Evolutionary conservation across 2,888 invertebrate genomes (phyloP), one percentile per base, ranked within the genome.

Genomic region (Mamestra brassicae): DNA sequence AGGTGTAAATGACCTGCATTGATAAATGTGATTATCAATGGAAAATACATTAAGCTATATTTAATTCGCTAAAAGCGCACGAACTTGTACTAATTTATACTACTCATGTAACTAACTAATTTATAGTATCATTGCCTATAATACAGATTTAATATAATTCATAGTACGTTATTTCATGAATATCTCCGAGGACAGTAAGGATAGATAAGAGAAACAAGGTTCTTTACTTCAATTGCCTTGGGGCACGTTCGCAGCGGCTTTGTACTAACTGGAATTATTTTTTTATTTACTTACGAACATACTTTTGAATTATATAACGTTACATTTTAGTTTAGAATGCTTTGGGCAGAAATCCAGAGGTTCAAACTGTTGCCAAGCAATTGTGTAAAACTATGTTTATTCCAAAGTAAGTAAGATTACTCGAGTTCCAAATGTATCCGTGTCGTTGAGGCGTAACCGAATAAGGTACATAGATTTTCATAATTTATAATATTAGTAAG

Each of bases 221-320:
- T 80, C 71, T 85, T 80, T 76, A 79, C 82, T 84, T 71, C 73
- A 66, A 82, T 77, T 80, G 78, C 87, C 85, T 60, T 69, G 58
- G 78, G 86, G 85, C 71, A 71, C 54, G 66, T 73, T 76, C 68
- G 61, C 57, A 50, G 57, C 42, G 69, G 73, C 69, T 86, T 79
- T 80, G 68, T 80, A 77, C 50, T 71, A 71, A 71, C 57, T 60
- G 52, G 47, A 67, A 74, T 71, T 80, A 60, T 71, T 72, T 74
- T 75, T 72, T 74, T 77, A 77, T 74, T 61, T 74, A 72, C 64
- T 60, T 62, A 63, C 38, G 58, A 42, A 64, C 55, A 76, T 55
- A 60, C 15, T 80, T 74, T 79, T 61, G 45, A 74, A 66, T 71
- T 68, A 74, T 55, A 50, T 61, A 42, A 77, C 36, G 11, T 47